A percentile compares a stretch with the other conserved stretches of the same genome.
Evolutionary conservation across 53 echinoderm and acorn worm genomes (phyloP).

Genomic region (Astropecten irregularis): DNA sequence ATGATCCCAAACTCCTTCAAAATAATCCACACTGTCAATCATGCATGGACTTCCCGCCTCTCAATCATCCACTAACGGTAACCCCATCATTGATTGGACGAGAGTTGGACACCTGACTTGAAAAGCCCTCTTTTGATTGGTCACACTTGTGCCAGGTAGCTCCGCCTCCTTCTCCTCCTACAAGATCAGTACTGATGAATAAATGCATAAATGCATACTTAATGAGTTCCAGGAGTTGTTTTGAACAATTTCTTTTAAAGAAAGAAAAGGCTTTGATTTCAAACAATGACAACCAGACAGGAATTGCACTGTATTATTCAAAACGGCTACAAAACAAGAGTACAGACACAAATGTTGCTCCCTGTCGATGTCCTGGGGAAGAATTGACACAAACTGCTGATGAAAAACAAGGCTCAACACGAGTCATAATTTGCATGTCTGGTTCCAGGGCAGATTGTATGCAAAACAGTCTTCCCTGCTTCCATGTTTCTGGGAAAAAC

Average conservation of each 20-base stretch:
- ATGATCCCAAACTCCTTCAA: too few relatives aligned
- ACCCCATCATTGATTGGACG: background rate
- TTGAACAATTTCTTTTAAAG: background rate
- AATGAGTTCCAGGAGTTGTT: slow-evolving; percentile 48
- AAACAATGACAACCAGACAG: background rate
- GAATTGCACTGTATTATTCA: too few relatives aligned
- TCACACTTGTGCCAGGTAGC: background rate
- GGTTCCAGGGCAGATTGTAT: slow-evolving; percentile 45
- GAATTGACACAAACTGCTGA: too few relatives aligned
- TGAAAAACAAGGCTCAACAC: too few relatives aligned
- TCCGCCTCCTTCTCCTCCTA: too few relatives aligned
- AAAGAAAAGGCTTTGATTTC: too few relatives aligned
- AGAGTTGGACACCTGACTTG: background rate
- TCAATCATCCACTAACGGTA: background rate
- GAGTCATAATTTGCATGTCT: slow-evolving; percentile 45
- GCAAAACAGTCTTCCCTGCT: slow-evolving; percentile 36
- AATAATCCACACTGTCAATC: slow-evolving; percentile 25
- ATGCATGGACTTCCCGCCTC: background rate
- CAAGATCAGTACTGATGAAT: too few relatives aligned
- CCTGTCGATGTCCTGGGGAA: too few relatives aligned
- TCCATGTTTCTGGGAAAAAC: slow-evolving; percentile 51
- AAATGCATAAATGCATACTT: slow-evolving; percentile 28
- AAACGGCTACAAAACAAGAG: too few relatives aligned
- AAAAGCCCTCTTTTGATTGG: slow-evolving; percentile 21
- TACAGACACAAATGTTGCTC: too few relatives aligned